Evolutionary conservation across 2,113 vertebrate genomes (phyloP), one percentile per base, ranked within the genome.

Genomic region (Spermophilus dauricus): DNA sequence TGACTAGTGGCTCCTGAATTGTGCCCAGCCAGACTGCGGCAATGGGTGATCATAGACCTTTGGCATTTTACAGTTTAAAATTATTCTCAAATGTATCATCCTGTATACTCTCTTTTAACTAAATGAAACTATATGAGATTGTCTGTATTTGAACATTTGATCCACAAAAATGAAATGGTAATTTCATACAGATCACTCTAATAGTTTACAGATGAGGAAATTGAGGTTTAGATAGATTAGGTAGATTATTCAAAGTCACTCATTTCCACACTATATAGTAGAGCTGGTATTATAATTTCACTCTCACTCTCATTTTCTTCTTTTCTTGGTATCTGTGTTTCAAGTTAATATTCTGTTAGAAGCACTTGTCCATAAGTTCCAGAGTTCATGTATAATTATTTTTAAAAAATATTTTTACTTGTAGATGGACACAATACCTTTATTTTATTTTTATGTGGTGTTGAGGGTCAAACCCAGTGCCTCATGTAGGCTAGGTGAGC

Each of bases 21-120:
- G n/a, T n/a, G n/a, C n/a, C n/a, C n/a, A n/a, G n/a, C n/a, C n/a
- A n/a, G n/a, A n/a, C n/a, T n/a, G n/a, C n/a, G n/a, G n/a, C n/a
- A n/a, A 58, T n/a, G 26, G 39, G n/a, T 92, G 48, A 90, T 92
- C 17, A 12, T 90, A 95, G 80, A 89, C 91, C 26, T 96, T 93
- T 91, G 78, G 24, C 45, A 91, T 96, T 95, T 97, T 75, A 86
- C 0, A 72, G 22, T 82, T 89, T 97, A 87, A 96, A 96, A 76
- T 94, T 72, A 34, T 86, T 89, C 96, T 96, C 45, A 63, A 94
- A 96, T 95, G 30, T 65, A 56, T 84, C 87, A 8, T 93, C 63
- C 18, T 37, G 2, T 75, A 86, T 93, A 93, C 75, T 94, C 16
- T 73, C 90, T 98, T 94, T 53, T 69, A 69, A 91, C 95, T 92